Conservation (phyloP, 37 sponge, comb jelly and placozoan genomes). For the Mnemiopsis leidyi region DNA sequence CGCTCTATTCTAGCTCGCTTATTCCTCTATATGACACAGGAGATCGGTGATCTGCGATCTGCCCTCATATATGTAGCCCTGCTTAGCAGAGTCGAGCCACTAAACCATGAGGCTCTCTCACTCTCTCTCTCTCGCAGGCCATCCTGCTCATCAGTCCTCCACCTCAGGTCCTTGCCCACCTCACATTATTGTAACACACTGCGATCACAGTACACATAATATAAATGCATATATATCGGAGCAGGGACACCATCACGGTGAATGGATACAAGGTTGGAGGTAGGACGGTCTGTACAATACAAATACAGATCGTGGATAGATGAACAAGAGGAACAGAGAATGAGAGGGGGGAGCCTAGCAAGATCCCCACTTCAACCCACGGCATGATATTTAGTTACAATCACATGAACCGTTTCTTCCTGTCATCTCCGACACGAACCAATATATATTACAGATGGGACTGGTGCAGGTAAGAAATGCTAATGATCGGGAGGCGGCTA, state of each 20-base stretch:
- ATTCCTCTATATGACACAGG: no score
- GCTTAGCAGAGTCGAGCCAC: not conserved
- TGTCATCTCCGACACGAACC: no score
- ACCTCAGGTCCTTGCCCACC: not conserved
- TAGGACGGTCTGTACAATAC: not conserved
- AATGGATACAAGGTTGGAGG: not conserved
- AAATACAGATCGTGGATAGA: not conserved
- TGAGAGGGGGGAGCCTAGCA: no score
- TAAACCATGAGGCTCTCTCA: not conserved
- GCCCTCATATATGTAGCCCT: not conserved
- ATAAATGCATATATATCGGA: not conserved
- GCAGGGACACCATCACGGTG: no score
- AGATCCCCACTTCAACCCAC: not conserved
- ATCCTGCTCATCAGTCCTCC: not conserved
- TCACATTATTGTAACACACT: not conserved
- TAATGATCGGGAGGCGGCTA: not conserved
- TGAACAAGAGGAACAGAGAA: not conserved
- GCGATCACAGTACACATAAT: not conserved
- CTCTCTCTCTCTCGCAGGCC: no score
- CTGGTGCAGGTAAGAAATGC: not conserved
- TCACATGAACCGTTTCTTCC: not conserved
- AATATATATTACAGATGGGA: no score
- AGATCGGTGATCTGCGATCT: not conserved
- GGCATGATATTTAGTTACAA: not conserved
- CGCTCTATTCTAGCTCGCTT: not conserved